A percentile compares a stretch with the other conserved stretches of the same genome.
Evolutionary conservation across 2,113 vertebrate genomes (phyloP).

Genomic region (Pelecanus crispus): DNA sequence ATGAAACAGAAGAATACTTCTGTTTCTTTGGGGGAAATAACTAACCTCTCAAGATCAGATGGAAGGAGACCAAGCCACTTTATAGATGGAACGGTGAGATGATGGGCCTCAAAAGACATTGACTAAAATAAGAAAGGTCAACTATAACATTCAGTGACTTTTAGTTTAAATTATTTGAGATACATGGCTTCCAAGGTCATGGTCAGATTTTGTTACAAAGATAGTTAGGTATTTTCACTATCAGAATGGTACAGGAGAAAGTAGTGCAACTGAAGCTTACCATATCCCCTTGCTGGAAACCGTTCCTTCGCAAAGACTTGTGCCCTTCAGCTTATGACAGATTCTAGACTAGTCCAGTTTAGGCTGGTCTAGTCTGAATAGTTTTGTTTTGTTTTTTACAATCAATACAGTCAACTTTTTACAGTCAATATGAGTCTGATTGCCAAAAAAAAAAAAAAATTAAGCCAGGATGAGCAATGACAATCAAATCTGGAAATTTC

Average conservation of each 20-base stretch:
- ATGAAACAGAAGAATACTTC: background rate
- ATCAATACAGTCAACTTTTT: background rate
- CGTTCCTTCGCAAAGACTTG: rapidly evolving
- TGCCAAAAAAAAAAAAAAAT: background rate
- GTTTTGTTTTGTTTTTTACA: background rate
- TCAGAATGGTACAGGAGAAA: background rate
- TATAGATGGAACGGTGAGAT: constrained; percentile 89
- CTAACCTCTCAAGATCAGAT: constrained; percentile 92
- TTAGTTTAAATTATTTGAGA: background rate
- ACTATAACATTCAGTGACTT: background rate
- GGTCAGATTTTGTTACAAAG: background rate
- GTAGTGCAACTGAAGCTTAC: background rate
- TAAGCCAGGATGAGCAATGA: background rate
- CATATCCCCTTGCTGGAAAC: background rate
- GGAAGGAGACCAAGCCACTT: constrained; percentile 97
- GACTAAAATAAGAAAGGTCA: constrained; percentile 75
- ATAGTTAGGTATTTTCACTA: background rate
- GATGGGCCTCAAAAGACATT: constrained; percentile 95
- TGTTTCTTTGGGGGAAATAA: background rate
- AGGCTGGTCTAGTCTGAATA: background rate
- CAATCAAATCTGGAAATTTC: background rate
- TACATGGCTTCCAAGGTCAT: background rate
- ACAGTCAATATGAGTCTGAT: background rate
- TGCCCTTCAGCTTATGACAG: background rate
- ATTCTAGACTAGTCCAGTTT: background rate